Base-by-base conservation (phyloP, 2,113 vertebrate genomes). In the Ictidomys tridecemlineatus region DNA sequence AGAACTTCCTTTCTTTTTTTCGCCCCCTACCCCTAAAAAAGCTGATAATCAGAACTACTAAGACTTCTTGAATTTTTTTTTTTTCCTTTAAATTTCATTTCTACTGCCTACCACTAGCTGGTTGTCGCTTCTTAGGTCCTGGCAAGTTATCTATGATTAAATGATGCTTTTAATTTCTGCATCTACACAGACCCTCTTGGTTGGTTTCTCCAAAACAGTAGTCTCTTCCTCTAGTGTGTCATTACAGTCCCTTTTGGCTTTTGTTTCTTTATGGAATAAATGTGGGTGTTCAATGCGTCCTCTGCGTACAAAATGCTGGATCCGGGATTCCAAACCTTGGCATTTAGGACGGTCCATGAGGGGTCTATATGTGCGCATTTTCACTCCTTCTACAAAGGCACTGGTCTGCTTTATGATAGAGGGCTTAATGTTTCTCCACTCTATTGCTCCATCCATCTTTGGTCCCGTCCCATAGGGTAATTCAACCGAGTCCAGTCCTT, bases 311-410 rank as follows among this genome's bases (percentile, higher is more conserved):
- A 99, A 99, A 92, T 99, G 99, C 69, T 99, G 98, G 93, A 99
- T 99, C 67, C 99, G 98, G 2, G 99, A 99, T 97, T 99, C 99
- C 97, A 99, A 97, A 78, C 99, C 99, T 98, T 99, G 98, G 53
- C 99, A 99, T 77, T 98, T 98, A 0, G 99, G 99, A 3, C 99
- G 99, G 74, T 99, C 98, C 98, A 99, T 98, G 76, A 99, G 93
- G 0, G 99, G 99, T 16, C 98, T 99, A 97, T 99, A 99, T 17
- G 98, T 99, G 17, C 98, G 99, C n/a, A 98, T 99, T 91, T 98
- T 98, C 93, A 99, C 98, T 8, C 99, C 99, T 97, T 99, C 99
- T 45, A 99, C 86, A 0, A 99, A 99, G 67, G 98, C 97, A 86
- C 99, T 98, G 39, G 96, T 96, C 72, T 99, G 99, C 88, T 91